These are phyloP conservation scores for Clusia tigrina DNA, from an alignment of 2,888 invertebrate species.

Conservation along the genomic window DNA sequence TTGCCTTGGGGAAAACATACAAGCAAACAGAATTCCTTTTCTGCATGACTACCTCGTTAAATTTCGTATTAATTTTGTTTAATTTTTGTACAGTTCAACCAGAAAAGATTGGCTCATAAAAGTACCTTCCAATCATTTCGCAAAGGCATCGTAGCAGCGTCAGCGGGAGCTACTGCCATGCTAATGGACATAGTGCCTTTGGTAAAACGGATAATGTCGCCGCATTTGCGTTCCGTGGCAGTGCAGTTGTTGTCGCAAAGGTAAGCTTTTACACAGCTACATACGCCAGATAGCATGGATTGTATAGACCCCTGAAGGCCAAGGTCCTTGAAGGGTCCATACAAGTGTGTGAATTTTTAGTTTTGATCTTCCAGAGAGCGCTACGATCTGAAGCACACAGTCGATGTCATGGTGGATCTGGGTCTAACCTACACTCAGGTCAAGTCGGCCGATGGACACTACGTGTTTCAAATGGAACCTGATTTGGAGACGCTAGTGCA, in stretches of 20 bases:
- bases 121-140: constrained; percentile 70
- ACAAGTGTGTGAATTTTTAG: too few species aligned
- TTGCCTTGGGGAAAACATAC: too few species aligned
- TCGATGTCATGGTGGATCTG: constrained; percentile 87
- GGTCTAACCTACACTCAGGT: constrained; percentile 87
- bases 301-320: too few species aligned
- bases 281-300: too few species aligned
- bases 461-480: constrained; percentile 77
- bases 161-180: constrained; percentile 57
- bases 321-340: too few species aligned
- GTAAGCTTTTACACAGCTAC: constrained; percentile 47
- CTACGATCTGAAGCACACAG: constrained; percentile 72
- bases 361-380: constrained; percentile 63
- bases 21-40: neutral
- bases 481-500: constrained; percentile 72
- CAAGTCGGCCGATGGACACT: constrained; percentile 78
- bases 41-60: neutral
- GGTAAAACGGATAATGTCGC: constrained; percentile 76
- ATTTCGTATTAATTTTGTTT: constrained; percentile 10
- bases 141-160: constrained; percentile 69
- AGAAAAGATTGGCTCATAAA: constrained; percentile 65
- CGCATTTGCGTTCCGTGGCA: constrained; percentile 76
- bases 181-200: constrained; percentile 77
- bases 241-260: constrained; percentile 60
- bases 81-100: constrained; percentile 66